phyloP scores from a whole-genome alignment of 2,888 invertebrate genomes.

The Ophraella communa region DNA sequence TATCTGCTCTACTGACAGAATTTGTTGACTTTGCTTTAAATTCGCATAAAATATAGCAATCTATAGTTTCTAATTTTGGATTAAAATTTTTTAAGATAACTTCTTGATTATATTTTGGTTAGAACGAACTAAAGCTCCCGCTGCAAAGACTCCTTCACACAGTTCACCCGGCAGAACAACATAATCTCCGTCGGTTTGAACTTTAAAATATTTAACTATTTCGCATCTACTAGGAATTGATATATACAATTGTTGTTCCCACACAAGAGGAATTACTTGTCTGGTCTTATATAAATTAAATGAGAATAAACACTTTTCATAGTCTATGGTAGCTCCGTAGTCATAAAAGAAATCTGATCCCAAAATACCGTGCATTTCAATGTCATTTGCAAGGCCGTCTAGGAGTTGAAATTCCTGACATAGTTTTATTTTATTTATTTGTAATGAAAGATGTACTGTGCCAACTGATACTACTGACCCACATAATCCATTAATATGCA shows the following conservation, averaged over 20 bases:
- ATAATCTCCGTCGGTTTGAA: conserved; percentile 19
- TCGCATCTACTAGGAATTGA: conserved; percentile 27
- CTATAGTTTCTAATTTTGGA: conserved; percentile 19
- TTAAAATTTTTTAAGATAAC: conserved; percentile 33
- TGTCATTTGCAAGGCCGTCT: conserved; percentile 8
- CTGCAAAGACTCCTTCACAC: conserved; percentile 24
- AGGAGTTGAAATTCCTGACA: conserved; percentile 26
- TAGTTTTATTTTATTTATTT: conserved; percentile 14
- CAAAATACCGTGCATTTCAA: conserved; percentile 21
- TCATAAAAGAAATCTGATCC: conserved; percentile 26
- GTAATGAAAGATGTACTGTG: conserved; percentile 20
- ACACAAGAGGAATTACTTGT: conserved; percentile 17
- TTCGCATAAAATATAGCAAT: conserved; percentile 2
- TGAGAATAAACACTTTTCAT: conserved; percentile 19
- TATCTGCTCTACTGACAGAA: conserved; percentile 11
- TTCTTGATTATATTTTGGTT: conserved; percentile 16
- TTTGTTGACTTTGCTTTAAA: background rate
- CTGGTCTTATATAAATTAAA: conserved; percentile 3
- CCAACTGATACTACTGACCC: conserved; percentile 22
- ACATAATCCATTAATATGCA: conserved; percentile 23
- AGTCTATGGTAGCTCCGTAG: conserved; percentile 2
- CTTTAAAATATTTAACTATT: conserved; percentile 28
- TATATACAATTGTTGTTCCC: conserved; percentile 14
- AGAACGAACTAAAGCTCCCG: conserved; percentile 18
- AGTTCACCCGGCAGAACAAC: conserved; percentile 1